Evolutionary conservation across 2,113 vertebrate genomes (phyloP).

Genomic region (Todiramphus chloris): DNA sequence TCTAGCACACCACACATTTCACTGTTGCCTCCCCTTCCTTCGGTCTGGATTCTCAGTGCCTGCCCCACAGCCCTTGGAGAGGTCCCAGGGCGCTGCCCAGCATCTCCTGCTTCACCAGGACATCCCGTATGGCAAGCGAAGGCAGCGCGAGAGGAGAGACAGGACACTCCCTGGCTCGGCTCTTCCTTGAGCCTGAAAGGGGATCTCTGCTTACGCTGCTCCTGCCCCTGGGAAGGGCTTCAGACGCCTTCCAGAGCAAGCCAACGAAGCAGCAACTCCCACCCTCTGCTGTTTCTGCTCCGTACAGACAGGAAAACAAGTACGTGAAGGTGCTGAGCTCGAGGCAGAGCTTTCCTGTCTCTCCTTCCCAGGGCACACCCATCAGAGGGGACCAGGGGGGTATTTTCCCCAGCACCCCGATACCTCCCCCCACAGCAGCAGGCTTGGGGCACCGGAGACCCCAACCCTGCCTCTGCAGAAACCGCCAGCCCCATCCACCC

Average conservation of each 20-base stretch:
- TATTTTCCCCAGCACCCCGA: accelerated
- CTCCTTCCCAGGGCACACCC: too few species aligned
- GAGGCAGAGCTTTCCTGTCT: neutral
- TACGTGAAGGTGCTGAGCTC: accelerated
- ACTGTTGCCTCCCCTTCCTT: accelerated
- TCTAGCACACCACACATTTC: accelerated
- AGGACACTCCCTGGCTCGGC: neutral
- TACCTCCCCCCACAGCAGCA: neutral
- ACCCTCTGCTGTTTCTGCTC: neutral
- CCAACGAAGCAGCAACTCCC: accelerated
- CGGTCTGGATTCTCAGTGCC: neutral
- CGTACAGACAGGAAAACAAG: neutral
- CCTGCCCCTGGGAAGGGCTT: neutral
- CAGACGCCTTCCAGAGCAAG: accelerated
- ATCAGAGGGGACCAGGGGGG: accelerated
- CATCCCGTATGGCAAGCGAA: accelerated
- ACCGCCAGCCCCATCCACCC: neutral
- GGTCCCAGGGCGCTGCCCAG: accelerated
- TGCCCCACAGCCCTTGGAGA: accelerated
- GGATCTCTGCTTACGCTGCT: neutral
- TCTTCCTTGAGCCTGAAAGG: neutral
- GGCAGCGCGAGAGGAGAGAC: neutral
- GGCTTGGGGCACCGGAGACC: neutral
- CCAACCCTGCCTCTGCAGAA: neutral
- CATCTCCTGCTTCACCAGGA: neutral